Base-by-base conservation (phyloP, 1,140 invertebrate species). In the Drosophila repletoides region DNA sequence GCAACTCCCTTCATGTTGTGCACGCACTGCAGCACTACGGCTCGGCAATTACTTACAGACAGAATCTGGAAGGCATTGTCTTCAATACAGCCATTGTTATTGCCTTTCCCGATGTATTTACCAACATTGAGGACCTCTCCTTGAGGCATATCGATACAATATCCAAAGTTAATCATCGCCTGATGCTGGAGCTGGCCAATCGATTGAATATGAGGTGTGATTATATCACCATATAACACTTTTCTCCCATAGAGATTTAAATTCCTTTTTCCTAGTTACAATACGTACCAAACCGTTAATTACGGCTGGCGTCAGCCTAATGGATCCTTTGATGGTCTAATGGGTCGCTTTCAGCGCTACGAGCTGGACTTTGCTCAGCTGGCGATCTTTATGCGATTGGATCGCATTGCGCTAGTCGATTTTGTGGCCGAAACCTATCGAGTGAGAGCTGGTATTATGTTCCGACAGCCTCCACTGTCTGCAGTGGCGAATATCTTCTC, bases 401-500 rank as follows among this genome's bases (percentile, higher is more conserved):
- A 93, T 72, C 91, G 92, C 7, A 89, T 91, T 53, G 74, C 80
- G 0, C 76, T 91, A 4, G 76, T 91, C 12, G 91, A 93, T 72
- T 92, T 91, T 83, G 90, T 91, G 15, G 91, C 91, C 0, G 92
- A 93, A 58, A 93, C 92, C 0, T 90, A 91, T 48, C 80, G 89
- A 1, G 86, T 92, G 5, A 87, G 90, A 83, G 92, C 63, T n/a
- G 77, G 72, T 0, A 91, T 92, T 49, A 91, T 95, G 55, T 95
- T 95, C 77, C 91, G 93, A 0, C 92, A 93, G 84, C 94, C 94
- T 1, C 91, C 94, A 21, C 89, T 94, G 14, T 94, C 94, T 0
- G 93, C 92, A 0, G 92, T 94, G 10, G 91, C 91, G 7, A 95
- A 95, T 84, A 92, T 95, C 29, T 95, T 94, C 71, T 90, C 91